Conservation (phyloP, 1,140 invertebrate species). For the Lepidostoma basale region DNA sequence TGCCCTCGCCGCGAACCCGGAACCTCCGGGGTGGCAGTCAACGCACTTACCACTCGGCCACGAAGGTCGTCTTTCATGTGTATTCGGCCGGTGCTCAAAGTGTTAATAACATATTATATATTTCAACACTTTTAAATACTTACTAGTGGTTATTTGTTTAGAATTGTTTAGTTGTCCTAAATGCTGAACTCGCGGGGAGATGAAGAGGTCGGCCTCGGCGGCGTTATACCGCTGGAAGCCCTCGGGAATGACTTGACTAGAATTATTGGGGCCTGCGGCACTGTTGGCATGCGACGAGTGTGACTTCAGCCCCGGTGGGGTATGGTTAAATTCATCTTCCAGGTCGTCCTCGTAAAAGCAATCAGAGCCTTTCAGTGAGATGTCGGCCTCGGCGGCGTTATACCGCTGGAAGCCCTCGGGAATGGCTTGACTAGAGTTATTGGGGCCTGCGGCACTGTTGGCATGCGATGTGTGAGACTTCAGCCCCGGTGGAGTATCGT, state of each 20-base stretch:
- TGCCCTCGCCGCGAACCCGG: no score
- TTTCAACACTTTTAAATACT: no score
- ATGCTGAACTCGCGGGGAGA: conserved; percentile 24
- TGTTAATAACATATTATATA: no score
- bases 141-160: conserved; percentile 26
- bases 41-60: no score
- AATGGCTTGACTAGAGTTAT: conserved; percentile 28
- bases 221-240: conserved; percentile 35
- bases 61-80: no score
- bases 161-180: conserved; percentile 20
- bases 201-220: conserved; percentile 30
- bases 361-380: no score
- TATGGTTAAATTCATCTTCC: conserved; percentile 36
- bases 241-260: conserved; percentile 31
- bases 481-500: conserved; percentile 23
- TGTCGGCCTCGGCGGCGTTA: conserved; percentile 25
- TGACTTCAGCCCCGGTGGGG: conserved; percentile 18
- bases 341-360: conserved; percentile 39
- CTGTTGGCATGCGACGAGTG: conserved; percentile 8
- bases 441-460: neutral
- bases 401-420: conserved; percentile 38
- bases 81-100: no score
- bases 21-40: no score
- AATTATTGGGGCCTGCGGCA: conserved; percentile 18
- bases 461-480: conserved; percentile 18